phyloP scores from a whole-genome alignment of 92 coral and sea anemone species.

The Pocillopora grandis region DNA sequence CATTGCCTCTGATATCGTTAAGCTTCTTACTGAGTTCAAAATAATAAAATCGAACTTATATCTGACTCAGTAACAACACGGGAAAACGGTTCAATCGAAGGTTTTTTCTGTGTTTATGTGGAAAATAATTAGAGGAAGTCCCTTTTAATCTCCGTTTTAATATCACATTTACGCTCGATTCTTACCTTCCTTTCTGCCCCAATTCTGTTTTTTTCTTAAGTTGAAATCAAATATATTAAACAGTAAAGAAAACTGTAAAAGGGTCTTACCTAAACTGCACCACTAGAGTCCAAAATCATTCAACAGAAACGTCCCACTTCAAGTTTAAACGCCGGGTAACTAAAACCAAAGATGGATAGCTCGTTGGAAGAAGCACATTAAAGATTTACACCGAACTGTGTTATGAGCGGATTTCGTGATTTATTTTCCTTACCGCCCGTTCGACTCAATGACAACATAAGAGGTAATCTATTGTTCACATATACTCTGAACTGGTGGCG shows the following conservation, averaged over 20 bases:
- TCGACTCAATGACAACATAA: conserved; percentile 8
- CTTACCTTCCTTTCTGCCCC: too few relatives aligned
- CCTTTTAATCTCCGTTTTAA: too few relatives aligned
- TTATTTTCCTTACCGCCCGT: conserved; percentile 21
- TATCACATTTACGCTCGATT: too few relatives aligned
- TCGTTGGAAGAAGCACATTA: conserved; percentile 6
- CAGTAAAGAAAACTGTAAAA: neutral
- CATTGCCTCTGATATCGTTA: too few relatives aligned
- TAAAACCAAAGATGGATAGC: neutral
- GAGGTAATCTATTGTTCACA: conserved; percentile 19
- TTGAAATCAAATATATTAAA: neutral
- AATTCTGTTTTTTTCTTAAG: neutral
- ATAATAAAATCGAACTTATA: too few relatives aligned
- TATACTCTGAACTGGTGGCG: conserved; percentile 6
- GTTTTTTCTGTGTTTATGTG: too few relatives aligned
- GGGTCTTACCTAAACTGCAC: conserved; percentile 1
- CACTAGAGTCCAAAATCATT: neutral
- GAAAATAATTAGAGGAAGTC: too few relatives aligned
- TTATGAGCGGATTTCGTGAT: conserved; percentile 3
- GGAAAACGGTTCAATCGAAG: too few relatives aligned
- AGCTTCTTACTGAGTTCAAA: too few relatives aligned
- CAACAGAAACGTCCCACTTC: neutral
- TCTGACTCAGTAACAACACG: too few relatives aligned
- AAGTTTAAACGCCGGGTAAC: neutral
- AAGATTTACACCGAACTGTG: conserved; percentile 12